These are phyloP conservation scores for Euzophera pinguis DNA, from an alignment of 2,888 invertebrate species.

Conservation along the genomic window DNA sequence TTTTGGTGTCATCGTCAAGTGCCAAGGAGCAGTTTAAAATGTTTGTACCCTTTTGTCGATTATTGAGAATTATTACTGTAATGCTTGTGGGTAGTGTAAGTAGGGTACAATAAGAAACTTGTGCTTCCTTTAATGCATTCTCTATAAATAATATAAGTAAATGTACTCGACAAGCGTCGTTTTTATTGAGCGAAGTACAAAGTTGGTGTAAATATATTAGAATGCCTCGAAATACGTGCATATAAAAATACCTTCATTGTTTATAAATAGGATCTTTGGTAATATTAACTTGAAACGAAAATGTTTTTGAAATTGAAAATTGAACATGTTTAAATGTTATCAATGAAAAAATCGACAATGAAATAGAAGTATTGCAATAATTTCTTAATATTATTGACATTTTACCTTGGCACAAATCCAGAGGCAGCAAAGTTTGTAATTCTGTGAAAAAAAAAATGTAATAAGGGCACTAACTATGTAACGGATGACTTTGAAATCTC, in stretches of 20 bases:
- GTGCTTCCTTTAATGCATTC: conserved; percentile 69
- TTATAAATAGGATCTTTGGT: neutral
- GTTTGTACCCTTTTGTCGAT: conserved; percentile 8
- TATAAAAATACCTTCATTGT: neutral
- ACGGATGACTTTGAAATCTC: conserved; percentile 29
- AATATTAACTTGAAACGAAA: neutral
- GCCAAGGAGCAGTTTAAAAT: conserved; percentile 59
- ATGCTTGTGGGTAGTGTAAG: conserved; percentile 52
- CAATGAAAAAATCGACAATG: neutral
- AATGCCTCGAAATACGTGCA: conserved; percentile 16
- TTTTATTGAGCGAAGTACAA: conserved; percentile 39
- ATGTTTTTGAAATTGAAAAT: neutral
- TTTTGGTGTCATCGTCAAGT: conserved; percentile 70
- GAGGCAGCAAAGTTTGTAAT: conserved; percentile 10
- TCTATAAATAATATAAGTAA: conserved; percentile 27
- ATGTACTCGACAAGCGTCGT: conserved; percentile 22
- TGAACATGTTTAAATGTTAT: neutral
- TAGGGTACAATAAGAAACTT: conserved; percentile 56
- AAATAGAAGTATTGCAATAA: neutral
- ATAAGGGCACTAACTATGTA: conserved; percentile 38
- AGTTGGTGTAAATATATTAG: conserved; percentile 21
- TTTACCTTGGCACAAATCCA: neutral
- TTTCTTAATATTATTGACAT: neutral
- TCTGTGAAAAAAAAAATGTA: conserved; percentile 21
- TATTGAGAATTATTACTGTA: conserved; percentile 32